Evolutionary conservation across 2,888 invertebrate genomes (phyloP).

Genomic region (Adelognathus sp.): DNA sequence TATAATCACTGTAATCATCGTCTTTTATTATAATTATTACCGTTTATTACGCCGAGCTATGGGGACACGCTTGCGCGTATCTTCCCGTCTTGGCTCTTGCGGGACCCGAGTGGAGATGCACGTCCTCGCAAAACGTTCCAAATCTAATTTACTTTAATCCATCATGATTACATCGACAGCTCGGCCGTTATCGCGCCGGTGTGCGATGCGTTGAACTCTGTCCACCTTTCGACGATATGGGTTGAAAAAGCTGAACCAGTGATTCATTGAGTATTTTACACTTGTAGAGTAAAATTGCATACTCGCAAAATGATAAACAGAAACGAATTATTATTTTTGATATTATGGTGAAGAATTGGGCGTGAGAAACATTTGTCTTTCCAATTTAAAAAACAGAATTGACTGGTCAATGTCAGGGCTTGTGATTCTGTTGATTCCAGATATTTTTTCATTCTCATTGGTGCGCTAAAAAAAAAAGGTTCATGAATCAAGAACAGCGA

Average conservation of each 20-base stretch:
- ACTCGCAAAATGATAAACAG: no score
- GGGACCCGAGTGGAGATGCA: slow-evolving; percentile 5
- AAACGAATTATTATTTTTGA: no score
- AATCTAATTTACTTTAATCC: slow-evolving; percentile 76
- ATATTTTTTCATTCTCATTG: no score
- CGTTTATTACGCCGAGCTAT: slow-evolving; percentile 64
- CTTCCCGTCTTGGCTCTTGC: slow-evolving; percentile 17
- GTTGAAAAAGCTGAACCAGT: not conserved
- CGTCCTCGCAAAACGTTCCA: slow-evolving; percentile 59
- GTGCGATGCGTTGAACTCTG: not conserved
- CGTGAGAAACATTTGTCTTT: no score
- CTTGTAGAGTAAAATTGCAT: no score
- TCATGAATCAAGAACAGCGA: no score
- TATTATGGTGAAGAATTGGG: no score
- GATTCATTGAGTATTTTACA: not conserved
- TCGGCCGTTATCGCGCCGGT: slow-evolving; percentile 64
- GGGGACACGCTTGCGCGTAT: slow-evolving; percentile 24
- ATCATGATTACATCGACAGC: slow-evolving; percentile 68
- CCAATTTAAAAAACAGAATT: no score
- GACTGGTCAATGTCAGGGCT: no score
- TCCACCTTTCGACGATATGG: not conserved
- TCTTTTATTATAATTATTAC: slow-evolving; percentile 74
- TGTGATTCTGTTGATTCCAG: no score
- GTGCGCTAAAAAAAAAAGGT: no score
- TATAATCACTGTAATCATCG: slow-evolving; percentile 74